These are phyloP conservation scores for Periphyllus acericola DNA, from an alignment of 2,888 invertebrate genomes.

Conservation along the genomic window DNA sequence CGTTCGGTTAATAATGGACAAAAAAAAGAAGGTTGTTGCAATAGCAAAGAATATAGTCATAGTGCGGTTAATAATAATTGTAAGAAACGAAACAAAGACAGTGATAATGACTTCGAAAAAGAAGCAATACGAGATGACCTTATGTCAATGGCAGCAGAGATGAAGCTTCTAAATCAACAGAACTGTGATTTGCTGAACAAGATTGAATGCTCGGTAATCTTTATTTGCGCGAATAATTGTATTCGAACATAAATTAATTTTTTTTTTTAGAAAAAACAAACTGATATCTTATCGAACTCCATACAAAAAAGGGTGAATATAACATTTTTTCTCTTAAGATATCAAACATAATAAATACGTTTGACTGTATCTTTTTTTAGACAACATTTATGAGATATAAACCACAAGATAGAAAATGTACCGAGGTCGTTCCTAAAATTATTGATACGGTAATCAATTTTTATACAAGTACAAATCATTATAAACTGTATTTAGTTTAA, in stretches of 20 bases:
- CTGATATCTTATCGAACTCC: not conserved
- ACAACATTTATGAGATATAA: too few relatives aligned
- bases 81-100: not conserved
- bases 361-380: too few relatives aligned
- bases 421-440: too few relatives aligned
- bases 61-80: not conserved
- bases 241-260: not conserved
- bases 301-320: constrained; percentile 1
- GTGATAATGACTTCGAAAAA: not conserved
- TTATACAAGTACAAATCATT: not conserved
- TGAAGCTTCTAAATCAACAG: constrained; percentile 20
- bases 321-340: too few relatives aligned
- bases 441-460: too few relatives aligned
- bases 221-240: not conserved
- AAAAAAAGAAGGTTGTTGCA: not conserved
- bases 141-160: constrained; percentile 1
- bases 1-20: not conserved
- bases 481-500: not conserved
- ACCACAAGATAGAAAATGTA: too few relatives aligned
- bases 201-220: constrained; percentile 21
- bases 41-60: not conserved
- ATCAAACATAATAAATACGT: too few relatives aligned
- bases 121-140: constrained; percentile 36
- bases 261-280: constrained; percentile 37
- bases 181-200: constrained; percentile 12